phyloP scores from a whole-genome alignment of 2,113 vertebrate genomes.

The Hippoglossus stenolepis region DNA sequence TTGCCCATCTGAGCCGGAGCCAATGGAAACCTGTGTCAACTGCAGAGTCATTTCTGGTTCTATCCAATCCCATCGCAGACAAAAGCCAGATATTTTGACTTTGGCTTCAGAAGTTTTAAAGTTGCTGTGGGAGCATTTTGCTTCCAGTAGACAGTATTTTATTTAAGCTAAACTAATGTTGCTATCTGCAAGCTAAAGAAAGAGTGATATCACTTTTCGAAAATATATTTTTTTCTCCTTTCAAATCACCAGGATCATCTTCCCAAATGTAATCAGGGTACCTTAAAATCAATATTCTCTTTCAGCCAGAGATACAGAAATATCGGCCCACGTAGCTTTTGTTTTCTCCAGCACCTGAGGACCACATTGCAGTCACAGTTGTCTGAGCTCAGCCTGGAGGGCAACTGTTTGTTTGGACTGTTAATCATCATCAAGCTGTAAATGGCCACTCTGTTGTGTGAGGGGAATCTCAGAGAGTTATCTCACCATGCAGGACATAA shows the following conservation, averaged over 20 bases:
- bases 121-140: not conserved
- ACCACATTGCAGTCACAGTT: conserved; percentile 39
- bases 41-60: not conserved
- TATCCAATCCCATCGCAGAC: too few species aligned
- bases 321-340: not conserved
- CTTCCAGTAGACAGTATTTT: not conserved
- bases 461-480: conserved; percentile 68
- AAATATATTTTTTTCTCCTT: not conserved
- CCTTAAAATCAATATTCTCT: not conserved
- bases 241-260: not conserved
- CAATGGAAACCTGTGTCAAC: not conserved
- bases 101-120: not conserved
- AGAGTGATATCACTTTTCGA: too few species aligned
- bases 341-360: conserved; percentile 34
- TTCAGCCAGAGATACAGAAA: not conserved
- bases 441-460: conserved; percentile 71
- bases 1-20: not conserved
- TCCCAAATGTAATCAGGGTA: not conserved
- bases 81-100: not conserved
- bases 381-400: conserved; percentile 51
- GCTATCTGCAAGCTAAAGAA: too few species aligned
- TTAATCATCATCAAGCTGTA: conserved; percentile 76
- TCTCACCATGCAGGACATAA: conserved; percentile 72
- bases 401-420: conserved; percentile 69
- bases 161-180: too few species aligned